Conservation (phyloP, 2,888 invertebrate species). For the Stratiomys singularior region DNA sequence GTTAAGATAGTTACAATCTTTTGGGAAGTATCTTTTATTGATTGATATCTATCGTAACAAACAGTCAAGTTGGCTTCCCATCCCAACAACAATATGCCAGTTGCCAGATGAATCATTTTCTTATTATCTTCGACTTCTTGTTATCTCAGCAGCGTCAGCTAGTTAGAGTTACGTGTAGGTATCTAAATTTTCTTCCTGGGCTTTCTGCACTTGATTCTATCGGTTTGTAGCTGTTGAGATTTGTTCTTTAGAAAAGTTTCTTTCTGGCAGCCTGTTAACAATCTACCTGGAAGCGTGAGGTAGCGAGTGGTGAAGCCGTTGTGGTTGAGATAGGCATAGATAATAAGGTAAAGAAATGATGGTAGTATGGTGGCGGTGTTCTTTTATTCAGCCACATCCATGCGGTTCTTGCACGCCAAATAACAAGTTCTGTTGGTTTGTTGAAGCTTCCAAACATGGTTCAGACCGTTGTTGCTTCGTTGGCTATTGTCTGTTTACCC, state of each 20-base stretch:
- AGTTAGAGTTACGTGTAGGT: not conserved
- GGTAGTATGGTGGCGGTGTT: not conserved
- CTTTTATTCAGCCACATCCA: not conserved
- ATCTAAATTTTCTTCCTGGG: not conserved
- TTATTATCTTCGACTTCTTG: not conserved
- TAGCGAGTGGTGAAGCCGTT: not conserved
- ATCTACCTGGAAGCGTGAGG: constrained; percentile 2
- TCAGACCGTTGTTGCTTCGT: not conserved
- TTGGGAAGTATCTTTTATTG: not conserved
- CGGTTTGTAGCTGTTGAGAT: not conserved
- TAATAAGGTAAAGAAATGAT: not conserved
- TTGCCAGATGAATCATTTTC: not conserved
- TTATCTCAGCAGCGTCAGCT: not conserved
- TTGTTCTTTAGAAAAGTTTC: not conserved
- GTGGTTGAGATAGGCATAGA: not conserved
- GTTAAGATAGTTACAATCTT: not conserved
- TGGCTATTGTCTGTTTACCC: not conserved
- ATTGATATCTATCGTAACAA: not conserved
- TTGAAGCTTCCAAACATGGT: not conserved
- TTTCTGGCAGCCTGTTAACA: not conserved
- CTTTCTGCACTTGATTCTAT: no score
- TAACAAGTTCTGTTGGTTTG: not conserved
- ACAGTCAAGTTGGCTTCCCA: not conserved
- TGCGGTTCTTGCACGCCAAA: not conserved
- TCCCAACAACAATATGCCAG: not conserved